Evolutionary conservation across 2,797 vertebrate species (phyloP), one percentile per base, ranked within the genome.

Genomic region (Parauchenoglanis ngamensis): DNA sequence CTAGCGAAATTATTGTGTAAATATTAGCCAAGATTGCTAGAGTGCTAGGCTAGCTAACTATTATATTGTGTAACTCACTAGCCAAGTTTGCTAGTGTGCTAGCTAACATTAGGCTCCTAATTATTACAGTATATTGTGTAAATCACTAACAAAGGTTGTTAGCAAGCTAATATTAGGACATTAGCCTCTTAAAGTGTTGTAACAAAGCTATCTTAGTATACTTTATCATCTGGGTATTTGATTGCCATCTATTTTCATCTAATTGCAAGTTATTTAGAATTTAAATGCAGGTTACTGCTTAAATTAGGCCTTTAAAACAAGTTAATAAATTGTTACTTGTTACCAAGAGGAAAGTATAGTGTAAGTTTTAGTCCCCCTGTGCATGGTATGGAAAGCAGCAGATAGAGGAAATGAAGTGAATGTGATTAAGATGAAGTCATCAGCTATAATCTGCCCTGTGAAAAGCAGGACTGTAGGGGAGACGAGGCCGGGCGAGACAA

Each of bases 361-460:
- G 25, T 17, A 67, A 82, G 57, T 65, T 82, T 82, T 67, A 49
- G 61, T 13, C 54, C 28, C 67, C 35, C 54, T 3, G 40, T 92
- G 86, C 57, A 89, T 82, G 65, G 91, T 89, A 82, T 89, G 88
- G 85, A 73, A 76, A 88, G 23, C 86, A 28, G 86, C 76, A 92
- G 93, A 95, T 94, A 92, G 93, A 92, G 94, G 89, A 93, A 95
- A 95, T 95, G 76, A 95, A 92, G 72, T 83, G 92, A 93, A 93
- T 94, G 92, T 94, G 94, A 94, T 94, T 94, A 94, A 94, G 90
- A 95, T 94, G 92, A 95, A 95, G 95, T 92, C 93, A 90, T 95
- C 93, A 93, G 90, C 88, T 90, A 90, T 93, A 94, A 94, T 93
- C 93, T 92, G 90, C 40, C 87, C 91, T 85, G 90, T 23, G 57